Conservation (phyloP, 2,888 invertebrate species). For the Aphidoletes aphidimyza region DNA sequence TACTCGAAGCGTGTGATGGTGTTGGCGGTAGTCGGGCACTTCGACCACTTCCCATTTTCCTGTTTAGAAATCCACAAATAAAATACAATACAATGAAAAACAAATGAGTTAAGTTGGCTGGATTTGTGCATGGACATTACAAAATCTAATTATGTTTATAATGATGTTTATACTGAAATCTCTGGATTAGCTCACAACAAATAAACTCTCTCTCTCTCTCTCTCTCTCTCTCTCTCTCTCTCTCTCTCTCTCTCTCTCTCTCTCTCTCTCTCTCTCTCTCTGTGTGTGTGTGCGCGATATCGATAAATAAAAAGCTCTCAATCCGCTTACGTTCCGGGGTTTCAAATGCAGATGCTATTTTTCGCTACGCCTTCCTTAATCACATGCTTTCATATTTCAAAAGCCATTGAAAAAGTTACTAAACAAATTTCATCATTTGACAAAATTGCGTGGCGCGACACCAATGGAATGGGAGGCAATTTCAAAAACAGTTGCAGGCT, state of each 20-base stretch:
- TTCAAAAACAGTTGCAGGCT: too few relatives aligned
- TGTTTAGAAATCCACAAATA: background rate
- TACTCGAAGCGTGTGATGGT: slow-evolving; percentile 59
- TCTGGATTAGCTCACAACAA: too few relatives aligned
- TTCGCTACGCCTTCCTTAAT: background rate
- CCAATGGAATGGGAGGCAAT: background rate
- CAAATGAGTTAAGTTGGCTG: too few relatives aligned
- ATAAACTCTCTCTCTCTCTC: too few relatives aligned
- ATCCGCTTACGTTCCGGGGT: background rate
- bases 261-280: too few relatives aligned
- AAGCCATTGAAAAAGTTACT: background rate
- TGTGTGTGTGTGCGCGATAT: too few relatives aligned
- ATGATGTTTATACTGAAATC: background rate
- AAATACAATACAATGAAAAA: too few relatives aligned
- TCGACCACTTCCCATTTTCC: slow-evolving; percentile 65
- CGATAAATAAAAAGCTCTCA: too few relatives aligned
- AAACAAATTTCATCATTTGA: background rate
- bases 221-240: too few relatives aligned
- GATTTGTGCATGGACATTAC: too few relatives aligned
- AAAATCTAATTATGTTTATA: background rate
- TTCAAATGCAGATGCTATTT: background rate
- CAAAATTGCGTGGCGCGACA: background rate
- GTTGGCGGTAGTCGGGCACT: slow-evolving; percentile 65
- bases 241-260: too few relatives aligned
- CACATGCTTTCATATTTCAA: too few relatives aligned